Evolutionary conservation across 2,888 invertebrate species (phyloP).

Genomic region (Cryptops parisi): DNA sequence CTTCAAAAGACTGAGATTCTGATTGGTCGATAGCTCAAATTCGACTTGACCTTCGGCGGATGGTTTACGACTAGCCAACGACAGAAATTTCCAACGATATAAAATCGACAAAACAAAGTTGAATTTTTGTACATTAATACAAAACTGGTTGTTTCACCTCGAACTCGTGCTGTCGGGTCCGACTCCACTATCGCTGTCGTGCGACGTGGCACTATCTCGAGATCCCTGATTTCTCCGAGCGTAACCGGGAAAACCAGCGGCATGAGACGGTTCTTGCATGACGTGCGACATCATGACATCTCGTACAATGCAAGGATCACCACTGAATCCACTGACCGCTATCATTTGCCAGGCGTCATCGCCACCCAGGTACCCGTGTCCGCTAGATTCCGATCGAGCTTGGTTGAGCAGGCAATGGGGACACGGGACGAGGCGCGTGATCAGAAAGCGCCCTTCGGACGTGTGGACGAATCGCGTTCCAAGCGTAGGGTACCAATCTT

Average conservation of each 20-base stretch:
- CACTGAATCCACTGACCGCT: constrained; percentile 14
- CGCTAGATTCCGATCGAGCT: constrained; percentile 45
- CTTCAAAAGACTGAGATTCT: constrained; percentile 14
- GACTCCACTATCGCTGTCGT: constrained; percentile 68
- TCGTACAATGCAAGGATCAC: constrained; percentile 18
- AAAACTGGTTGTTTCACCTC: constrained; percentile 29
- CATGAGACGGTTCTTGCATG: constrained; percentile 7
- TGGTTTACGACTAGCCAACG: constrained; percentile 47
- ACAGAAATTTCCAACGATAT: background rate
- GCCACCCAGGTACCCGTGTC: constrained; percentile 22
- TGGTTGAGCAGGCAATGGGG: constrained; percentile 54
- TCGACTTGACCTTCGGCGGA: constrained; percentile 62
- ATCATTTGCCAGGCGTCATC: constrained; percentile 21
- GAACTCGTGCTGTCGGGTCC: constrained; percentile 64
- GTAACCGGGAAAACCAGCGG: constrained; percentile 15
- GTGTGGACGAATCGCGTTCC: constrained; percentile 97
- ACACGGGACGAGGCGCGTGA: constrained; percentile 86
- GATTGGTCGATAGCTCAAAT: constrained; percentile 17
- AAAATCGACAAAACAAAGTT: background rate
- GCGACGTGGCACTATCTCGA: constrained; percentile 39
- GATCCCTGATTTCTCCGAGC: constrained; percentile 23
- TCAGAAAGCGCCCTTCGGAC: constrained; percentile 84
- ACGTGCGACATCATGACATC: constrained; percentile 10
- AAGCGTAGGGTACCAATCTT: constrained; percentile 96
- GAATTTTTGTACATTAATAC: too few species aligned